Conservation (phyloP, 1,140 invertebrate species). For the Drosophila triauraria region DNA sequence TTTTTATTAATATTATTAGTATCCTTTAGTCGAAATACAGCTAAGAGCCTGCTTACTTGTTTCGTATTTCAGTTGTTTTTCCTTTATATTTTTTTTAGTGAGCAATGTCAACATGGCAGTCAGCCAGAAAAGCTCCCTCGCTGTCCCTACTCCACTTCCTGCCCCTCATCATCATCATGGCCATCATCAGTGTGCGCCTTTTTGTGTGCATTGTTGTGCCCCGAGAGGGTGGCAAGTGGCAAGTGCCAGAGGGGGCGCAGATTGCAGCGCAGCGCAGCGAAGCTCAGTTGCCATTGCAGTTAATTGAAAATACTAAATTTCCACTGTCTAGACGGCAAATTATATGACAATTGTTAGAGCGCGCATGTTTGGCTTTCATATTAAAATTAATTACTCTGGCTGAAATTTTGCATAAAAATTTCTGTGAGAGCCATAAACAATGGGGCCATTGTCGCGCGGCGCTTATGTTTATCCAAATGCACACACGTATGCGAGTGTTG, state of each 20-base stretch:
- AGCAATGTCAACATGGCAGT: conserved; percentile 73
- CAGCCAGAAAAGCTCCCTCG: conserved; percentile 26
- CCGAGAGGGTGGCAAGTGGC: conserved; percentile 10
- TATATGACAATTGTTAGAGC: conserved; percentile 84
- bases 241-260: conserved; percentile 3
- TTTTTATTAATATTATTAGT: neutral
- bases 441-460: conserved; percentile 31
- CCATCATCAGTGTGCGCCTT: conserved; percentile 65
- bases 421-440: conserved; percentile 48
- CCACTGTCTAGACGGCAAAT: conserved; percentile 84
- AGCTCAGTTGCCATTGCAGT: conserved; percentile 70
- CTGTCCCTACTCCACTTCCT: conserved; percentile 3
- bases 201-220: conserved; percentile 76
- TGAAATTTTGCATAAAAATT: conserved; percentile 69
- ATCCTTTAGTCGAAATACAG: neutral
- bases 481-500: conserved; percentile 5
- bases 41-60: neutral
- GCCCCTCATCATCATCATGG: conserved; percentile 15
- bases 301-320: conserved; percentile 85
- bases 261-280: conserved; percentile 11
- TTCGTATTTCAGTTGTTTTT: conserved; percentile 20
- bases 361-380: conserved; percentile 81
- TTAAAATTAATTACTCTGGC: conserved; percentile 81
- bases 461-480: conserved; percentile 9
- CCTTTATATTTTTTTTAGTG: conserved; percentile 22